Evolutionary conservation across 2,888 invertebrate genomes (phyloP).

Genomic region (Atherix ibis): DNA sequence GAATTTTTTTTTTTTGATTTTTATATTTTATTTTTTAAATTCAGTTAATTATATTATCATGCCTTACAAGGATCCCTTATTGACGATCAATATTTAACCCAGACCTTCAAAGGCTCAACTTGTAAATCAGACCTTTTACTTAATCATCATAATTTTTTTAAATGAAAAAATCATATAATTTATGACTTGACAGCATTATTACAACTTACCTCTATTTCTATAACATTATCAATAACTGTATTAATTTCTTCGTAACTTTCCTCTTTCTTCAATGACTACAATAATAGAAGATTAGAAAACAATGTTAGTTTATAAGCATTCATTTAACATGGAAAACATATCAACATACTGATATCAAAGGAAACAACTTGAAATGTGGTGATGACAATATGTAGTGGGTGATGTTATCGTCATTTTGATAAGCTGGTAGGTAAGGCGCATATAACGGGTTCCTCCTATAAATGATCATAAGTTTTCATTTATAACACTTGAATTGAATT

Average conservation of each 20-base stretch:
- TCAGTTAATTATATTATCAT: not conserved
- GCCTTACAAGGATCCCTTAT: conserved; percentile 1
- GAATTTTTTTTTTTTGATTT: too few relatives aligned
- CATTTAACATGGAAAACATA: not conserved
- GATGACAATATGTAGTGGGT: conserved; percentile 5
- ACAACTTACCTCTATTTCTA: too few relatives aligned
- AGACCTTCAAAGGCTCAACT: conserved; percentile 1
- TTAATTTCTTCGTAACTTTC: not conserved
- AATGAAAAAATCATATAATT: not conserved
- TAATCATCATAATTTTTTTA: conserved; percentile 1
- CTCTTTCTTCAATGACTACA: not conserved
- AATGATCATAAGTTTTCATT: too few relatives aligned
- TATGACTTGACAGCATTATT: not conserved
- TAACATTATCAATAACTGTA: not conserved
- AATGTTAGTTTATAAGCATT: not conserved
- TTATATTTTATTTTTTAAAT: not conserved
- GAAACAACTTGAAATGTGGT: not conserved
- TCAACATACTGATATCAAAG: conserved; percentile 3
- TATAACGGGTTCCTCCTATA: conserved; percentile 3
- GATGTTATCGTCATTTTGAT: not conserved
- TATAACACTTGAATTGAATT: too few relatives aligned
- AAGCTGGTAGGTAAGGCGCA: conserved; percentile 5
- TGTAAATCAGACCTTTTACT: conserved; percentile 5
- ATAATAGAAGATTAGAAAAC: not conserved
- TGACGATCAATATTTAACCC: not conserved